Conservation (phyloP, 2,888 invertebrate genomes). For the Piscicola geometra region DNA sequence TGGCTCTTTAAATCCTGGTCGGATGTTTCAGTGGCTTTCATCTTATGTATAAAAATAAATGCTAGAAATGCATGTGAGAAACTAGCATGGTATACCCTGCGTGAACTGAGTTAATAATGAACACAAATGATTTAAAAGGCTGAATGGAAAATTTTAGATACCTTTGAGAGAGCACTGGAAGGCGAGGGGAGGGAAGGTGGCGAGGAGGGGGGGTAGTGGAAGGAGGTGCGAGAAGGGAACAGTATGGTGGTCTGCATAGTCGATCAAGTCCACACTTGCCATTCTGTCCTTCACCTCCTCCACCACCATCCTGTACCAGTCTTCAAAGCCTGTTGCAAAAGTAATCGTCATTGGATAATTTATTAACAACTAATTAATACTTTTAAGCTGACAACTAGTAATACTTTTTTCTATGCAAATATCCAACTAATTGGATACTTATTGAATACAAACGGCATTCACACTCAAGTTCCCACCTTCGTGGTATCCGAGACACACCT, state of each 20-base stretch:
- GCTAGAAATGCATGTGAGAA: too few relatives aligned
- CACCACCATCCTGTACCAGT: conserved; percentile 21
- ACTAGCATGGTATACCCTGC: neutral
- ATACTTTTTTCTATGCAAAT: too few relatives aligned
- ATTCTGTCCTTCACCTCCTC: neutral
- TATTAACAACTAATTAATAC: too few relatives aligned
- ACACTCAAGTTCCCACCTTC: conserved; percentile 4
- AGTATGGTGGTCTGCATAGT: neutral
- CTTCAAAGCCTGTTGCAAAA: conserved; percentile 21
- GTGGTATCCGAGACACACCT: conserved; percentile 22
- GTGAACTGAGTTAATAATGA: neutral
- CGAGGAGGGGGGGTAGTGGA: conserved; percentile 3
- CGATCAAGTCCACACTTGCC: neutral
- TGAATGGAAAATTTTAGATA: neutral
- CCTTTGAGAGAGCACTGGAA: conserved; percentile 21
- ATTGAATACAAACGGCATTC: too few relatives aligned
- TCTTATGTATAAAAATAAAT: too few relatives aligned
- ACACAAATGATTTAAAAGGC: neutral
- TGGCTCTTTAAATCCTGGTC: neutral
- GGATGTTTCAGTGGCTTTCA: too few relatives aligned
- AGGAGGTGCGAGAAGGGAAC: neutral
- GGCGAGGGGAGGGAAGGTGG: conserved; percentile 17
- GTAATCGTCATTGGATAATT: too few relatives aligned
- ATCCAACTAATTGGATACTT: too few relatives aligned
- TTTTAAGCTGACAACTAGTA: too few relatives aligned